These are phyloP conservation scores for Octodon degus DNA, from an alignment of 2,113 vertebrate species.

Conservation along the genomic window DNA sequence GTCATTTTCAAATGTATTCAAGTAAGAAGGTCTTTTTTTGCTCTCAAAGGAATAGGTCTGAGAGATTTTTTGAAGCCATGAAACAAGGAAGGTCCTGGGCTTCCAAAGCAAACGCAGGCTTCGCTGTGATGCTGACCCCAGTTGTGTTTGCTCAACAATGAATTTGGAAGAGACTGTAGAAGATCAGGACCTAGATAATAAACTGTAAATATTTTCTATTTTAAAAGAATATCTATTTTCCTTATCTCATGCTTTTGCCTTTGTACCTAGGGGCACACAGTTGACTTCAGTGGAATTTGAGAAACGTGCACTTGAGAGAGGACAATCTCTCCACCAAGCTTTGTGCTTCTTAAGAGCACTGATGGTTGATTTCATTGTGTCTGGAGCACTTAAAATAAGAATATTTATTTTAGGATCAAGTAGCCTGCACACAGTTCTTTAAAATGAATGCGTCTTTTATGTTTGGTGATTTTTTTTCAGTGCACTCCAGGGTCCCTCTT, in stretches of 20 bases:
- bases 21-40: background rate
- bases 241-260: background rate
- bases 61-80: background rate
- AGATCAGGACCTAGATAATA: background rate
- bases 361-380: background rate
- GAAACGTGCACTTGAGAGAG: background rate
- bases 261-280: background rate
- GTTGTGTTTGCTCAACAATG: background rate
- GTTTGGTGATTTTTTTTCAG: slow-evolving; percentile 45
- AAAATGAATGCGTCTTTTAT: slow-evolving; percentile 50
- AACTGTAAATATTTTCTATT: background rate
- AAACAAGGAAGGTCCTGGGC: background rate
- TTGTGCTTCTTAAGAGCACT: background rate
- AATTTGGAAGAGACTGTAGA: background rate
- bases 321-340: background rate
- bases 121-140: background rate
- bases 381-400: slow-evolving; percentile 6
- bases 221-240: slow-evolving; percentile 22
- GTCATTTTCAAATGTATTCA: background rate
- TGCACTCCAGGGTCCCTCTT: slow-evolving; percentile 58
- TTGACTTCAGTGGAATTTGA: background rate
- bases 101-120: background rate
- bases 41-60: background rate
- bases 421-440: slow-evolving; percentile 50
- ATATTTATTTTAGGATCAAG: slow-evolving; percentile 54